Evolutionary conservation across 1,140 invertebrate genomes (phyloP), one percentile per base, ranked within the genome.

Genomic region (Drosophila gunungcola): DNA sequence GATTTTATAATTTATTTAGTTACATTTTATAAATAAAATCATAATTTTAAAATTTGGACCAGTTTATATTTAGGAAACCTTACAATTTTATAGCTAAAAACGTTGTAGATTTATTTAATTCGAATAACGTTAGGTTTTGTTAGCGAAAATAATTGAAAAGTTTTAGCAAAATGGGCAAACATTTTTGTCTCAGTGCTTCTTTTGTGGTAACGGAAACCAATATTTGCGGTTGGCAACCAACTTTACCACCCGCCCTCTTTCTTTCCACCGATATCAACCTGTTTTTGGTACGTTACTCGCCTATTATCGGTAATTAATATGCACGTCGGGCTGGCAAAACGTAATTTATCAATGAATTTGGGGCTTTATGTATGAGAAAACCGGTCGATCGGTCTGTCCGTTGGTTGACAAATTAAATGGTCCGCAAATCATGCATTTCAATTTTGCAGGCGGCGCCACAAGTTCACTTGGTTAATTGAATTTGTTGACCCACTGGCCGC

Each of bases 381-480:
- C 81, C 63, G 60, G 81, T 84, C 67, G 39, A 32, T n/a, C 29
- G 5, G 2, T 32, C 45, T 13, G 25, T 38, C 12, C n/a, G 34
- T 4, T 29, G 45, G 43, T 3, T 32, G 49, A 43, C 54, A 62
- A 80, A 76, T 84, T 64, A 84, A 76, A 49, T 16, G 61, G 58
- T 83, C 42, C 29, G 25, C 45, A 41, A 38, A 57, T 61, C 81
- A 77, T 78, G 82, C 78, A 85, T 86, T 86, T 82, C 74, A 86
- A 85, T 86, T 85, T 67, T 60, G 41, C 36, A 57, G 53, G 67
- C 69, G 79, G 78, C 82, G 79, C 83, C 79, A 83, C 82, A 86
- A 86, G 82, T 86, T 86, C 82, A 86, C 61, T 75, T 88, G 76
- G 84, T 83, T 88, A 84, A 88, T 88, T 88, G 76, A 88, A 88